Percentiles rank a stretch among this genome's conserved stretches.
Evolutionary conservation across 2,797 vertebrate species (phyloP).

Genomic region (Glossophaga mutica): DNA sequence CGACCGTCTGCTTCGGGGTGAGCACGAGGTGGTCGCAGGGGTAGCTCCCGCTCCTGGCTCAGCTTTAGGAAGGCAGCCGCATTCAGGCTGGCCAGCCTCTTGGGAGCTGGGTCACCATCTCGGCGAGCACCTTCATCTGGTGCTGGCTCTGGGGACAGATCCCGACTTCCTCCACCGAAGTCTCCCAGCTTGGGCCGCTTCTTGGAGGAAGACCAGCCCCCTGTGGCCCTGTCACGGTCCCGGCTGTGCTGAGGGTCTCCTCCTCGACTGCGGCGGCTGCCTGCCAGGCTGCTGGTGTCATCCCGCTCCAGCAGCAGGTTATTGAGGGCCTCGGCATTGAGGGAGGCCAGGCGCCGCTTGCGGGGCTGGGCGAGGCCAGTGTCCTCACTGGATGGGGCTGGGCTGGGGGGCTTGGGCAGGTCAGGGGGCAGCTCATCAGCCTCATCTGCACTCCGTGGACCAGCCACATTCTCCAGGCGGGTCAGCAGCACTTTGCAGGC

Average conservation of each 20-base stretch:
- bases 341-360: constrained; percentile 92
- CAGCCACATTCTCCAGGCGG: constrained; percentile 89
- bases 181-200: constrained; percentile 74
- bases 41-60: constrained; percentile 87
- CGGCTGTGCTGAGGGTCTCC: constrained; percentile 77
- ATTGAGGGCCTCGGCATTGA: constrained; percentile 97
- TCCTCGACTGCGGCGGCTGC: constrained; percentile 76
- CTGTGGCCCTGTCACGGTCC: constrained; percentile 78
- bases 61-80: constrained; percentile 95
- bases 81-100: constrained; percentile 95
- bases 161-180: constrained; percentile 76
- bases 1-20: constrained; percentile 80
- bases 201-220: constrained; percentile 76
- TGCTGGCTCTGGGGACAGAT: constrained; percentile 77
- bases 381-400: constrained; percentile 52
- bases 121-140: constrained; percentile 80
- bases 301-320: constrained; percentile 92
- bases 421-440: constrained; percentile 66
- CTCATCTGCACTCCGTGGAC: constrained; percentile 77
- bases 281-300: constrained; percentile 69
- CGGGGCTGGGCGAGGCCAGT: constrained; percentile 84
- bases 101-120: constrained; percentile 86
- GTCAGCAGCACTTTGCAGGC: constrained; percentile 95
- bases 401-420: constrained; percentile 86
- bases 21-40: constrained; percentile 79